Evolutionary conservation across 2,113 vertebrate species (phyloP).

Genomic region (Fulica atra): DNA sequence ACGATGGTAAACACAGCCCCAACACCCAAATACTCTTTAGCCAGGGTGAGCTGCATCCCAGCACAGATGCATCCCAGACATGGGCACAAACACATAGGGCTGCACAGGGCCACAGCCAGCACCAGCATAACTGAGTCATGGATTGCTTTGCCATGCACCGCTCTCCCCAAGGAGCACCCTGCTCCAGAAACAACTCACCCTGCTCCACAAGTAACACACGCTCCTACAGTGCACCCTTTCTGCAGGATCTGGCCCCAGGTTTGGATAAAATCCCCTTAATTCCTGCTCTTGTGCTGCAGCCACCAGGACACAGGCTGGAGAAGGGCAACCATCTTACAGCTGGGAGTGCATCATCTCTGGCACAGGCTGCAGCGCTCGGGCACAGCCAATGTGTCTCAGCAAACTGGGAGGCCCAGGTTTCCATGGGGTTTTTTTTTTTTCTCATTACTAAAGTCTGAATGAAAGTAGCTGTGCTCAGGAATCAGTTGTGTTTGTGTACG

Average conservation of each 20-base stretch:
- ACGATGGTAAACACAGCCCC: fast-evolving
- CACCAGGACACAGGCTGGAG: background rate
- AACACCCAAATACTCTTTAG: fast-evolving
- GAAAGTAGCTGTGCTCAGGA: background rate
- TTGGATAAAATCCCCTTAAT: background rate
- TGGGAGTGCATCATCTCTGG: background rate
- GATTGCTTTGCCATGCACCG: background rate
- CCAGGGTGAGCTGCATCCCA: background rate
- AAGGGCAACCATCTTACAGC: background rate
- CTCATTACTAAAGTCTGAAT: background rate
- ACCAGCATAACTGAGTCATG: background rate
- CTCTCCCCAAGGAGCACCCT: background rate
- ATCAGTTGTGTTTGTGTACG: background rate
- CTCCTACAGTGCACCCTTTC: background rate
- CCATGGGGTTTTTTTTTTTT: background rate
- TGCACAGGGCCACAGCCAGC: background rate
- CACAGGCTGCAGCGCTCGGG: background rate
- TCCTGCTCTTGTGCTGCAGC: background rate
- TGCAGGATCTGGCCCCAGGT: background rate
- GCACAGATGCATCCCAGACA: background rate
- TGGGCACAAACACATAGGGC: fast-evolving
- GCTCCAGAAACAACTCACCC: background rate
- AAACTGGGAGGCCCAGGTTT: background rate
- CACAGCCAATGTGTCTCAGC: background rate
- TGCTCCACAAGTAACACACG: background rate